phyloP scores from a whole-genome alignment of 2,888 invertebrate species.

The Anagyrus pseudococci region DNA sequence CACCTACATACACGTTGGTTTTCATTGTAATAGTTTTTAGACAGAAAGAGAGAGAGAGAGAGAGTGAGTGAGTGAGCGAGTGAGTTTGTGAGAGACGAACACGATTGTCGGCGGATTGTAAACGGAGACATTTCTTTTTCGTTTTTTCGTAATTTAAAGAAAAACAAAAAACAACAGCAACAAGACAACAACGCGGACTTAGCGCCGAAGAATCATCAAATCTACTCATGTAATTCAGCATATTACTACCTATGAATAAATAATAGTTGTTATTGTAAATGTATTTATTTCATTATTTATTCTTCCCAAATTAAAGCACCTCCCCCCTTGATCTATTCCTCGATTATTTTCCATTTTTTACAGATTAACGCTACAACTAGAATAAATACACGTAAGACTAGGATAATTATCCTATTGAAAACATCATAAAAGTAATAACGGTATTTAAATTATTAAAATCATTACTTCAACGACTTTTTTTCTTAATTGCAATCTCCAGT shows the following conservation, averaged over 20 bases:
- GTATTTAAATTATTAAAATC: too few relatives aligned
- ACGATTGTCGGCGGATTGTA: constrained; percentile 40
- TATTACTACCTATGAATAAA: constrained; percentile 63
- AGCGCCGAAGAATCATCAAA: constrained; percentile 50
- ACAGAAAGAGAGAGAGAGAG: constrained; percentile 13
- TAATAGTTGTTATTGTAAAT: constrained; percentile 62
- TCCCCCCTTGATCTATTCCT: not conserved
- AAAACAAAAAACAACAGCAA: too few relatives aligned
- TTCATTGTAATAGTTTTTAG: constrained; percentile 11
- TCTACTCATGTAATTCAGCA: constrained; percentile 63
- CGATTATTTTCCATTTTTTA: not conserved
- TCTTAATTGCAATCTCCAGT: too few relatives aligned
- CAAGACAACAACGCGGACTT: too few relatives aligned
- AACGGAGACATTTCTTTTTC: constrained; percentile 27
- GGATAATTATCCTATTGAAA: too few relatives aligned
- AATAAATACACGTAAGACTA: too few relatives aligned
- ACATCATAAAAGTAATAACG: too few relatives aligned
- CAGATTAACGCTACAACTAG: too few relatives aligned
- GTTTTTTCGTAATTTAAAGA: constrained; percentile 34
- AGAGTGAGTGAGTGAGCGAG: too few relatives aligned
- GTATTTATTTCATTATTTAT: constrained; percentile 4
- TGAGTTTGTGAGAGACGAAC: constrained; percentile 6
- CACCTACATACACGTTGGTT: not conserved
- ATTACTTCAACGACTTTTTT: too few relatives aligned
- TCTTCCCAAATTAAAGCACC: not conserved